A percentile compares a stretch with the other conserved stretches of the same genome.
Conservation (phyloP, 1,140 invertebrate species). For the Drosophila watanabei region DNA sequence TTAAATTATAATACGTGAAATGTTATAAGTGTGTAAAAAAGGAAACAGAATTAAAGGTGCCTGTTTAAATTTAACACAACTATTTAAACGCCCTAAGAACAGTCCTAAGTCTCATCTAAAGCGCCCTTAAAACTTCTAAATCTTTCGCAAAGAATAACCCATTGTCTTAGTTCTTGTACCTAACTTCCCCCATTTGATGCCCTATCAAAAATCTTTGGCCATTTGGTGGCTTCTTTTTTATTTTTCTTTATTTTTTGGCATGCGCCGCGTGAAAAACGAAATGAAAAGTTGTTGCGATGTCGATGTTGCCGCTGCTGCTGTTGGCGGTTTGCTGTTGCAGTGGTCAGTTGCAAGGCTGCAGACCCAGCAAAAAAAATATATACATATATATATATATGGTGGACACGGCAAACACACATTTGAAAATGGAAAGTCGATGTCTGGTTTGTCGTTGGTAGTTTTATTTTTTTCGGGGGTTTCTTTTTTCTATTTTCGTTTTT, state of each 20-base stretch:
- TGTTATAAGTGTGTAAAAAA: too few relatives aligned
- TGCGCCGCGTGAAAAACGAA: slow-evolving; percentile 78
- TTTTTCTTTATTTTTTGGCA: slow-evolving; percentile 60
- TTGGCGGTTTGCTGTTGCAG: slow-evolving; percentile 28
- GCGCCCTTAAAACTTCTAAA: neutral
- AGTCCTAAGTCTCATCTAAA: too few relatives aligned
- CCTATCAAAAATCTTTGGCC: slow-evolving; percentile 48
- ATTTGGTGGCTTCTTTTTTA: slow-evolving; percentile 47
- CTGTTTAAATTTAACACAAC: too few relatives aligned
- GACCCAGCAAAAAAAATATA: slow-evolving; percentile 45
- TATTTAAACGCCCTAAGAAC: too few relatives aligned
- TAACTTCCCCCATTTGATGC: slow-evolving; percentile 3
- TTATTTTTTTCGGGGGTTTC: slow-evolving; percentile 39
- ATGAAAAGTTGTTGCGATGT: slow-evolving; percentile 77
- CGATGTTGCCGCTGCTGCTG: slow-evolving; percentile 38
- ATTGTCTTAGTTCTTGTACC: slow-evolving; percentile 2
- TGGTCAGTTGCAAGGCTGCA: slow-evolving; percentile 61
- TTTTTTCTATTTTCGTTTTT: slow-evolving; percentile 19
- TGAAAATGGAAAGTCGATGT: slow-evolving; percentile 80
- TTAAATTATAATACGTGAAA: neutral
- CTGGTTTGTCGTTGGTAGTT: slow-evolving; percentile 66
- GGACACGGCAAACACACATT: slow-evolving; percentile 53
- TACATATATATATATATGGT: slow-evolving; percentile 12
- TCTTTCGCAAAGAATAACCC: neutral
- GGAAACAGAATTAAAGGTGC: too few relatives aligned